Base-by-base conservation (phyloP, 1,140 invertebrate genomes). In the Cryptotermes secundus region DNA sequence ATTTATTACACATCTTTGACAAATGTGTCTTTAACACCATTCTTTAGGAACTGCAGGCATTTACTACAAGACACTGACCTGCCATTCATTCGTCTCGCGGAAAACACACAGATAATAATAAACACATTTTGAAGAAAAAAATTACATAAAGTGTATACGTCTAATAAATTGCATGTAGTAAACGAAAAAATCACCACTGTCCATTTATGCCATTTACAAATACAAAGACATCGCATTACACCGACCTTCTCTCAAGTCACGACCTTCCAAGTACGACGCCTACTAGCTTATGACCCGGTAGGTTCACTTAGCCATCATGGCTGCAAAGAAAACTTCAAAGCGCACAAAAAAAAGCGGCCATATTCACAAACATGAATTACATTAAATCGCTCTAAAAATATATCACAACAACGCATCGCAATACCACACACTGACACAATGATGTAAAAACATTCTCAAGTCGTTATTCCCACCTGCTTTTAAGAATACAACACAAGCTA, bases 231-330 rank as follows among this genome's bases (percentile, higher is more conserved):
- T 83, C 83, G 34, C 79, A 85, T 80, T n/a, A 81, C 81, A 82
- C 82, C 82, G 65, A 85, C 82, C 59, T 83, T 80, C 82, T 83
- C 85, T 65, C 81, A 34, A 49, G 81, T 53, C 80, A 84, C 84
- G 84, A 84, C 84, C 85, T 86, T 83, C 85, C 83, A 83, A 85
- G 85, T 85, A 85, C 85, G 85, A 83, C 85, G 85, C 85, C 85
- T 85, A 85, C 79, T 82, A 84, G 84, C 84, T 86, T 86, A 86
- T 86, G 86, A 86, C 85, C 85, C 84, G 82, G 79, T 83, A 81
- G 84, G 82, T 84, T 85, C 86, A 86, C 84, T 86, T 87, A 86
- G 86, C 86, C 86, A 87, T 87, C 85, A 87, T 87, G 86, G 86
- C 86, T 86, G 86, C 86, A 87, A 84, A 84, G 85, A 86, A 86